Conservation (phyloP, 2,888 invertebrate genomes). For the Scaptodrosophila latifasciaeformis region DNA sequence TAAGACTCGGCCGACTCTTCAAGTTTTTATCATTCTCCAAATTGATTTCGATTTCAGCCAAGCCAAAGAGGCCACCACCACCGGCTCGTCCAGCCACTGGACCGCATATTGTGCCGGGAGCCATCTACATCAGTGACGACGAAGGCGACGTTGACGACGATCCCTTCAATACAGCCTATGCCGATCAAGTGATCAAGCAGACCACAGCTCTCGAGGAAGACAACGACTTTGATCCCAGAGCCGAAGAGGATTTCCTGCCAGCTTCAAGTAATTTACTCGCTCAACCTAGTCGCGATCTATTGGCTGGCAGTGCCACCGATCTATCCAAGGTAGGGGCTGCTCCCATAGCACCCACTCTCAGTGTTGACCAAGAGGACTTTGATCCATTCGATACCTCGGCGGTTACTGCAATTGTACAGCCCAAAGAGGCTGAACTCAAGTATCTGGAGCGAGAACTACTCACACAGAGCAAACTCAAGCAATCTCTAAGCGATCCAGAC, state of each 20-base stretch:
- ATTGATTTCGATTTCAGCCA: constrained; percentile 45
- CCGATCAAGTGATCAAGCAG: constrained; percentile 81
- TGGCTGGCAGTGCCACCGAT: constrained; percentile 86
- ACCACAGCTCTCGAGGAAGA: constrained; percentile 72
- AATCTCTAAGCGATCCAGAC: constrained; percentile 83
- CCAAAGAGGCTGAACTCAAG: constrained; percentile 86
- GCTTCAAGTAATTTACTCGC: constrained; percentile 37
- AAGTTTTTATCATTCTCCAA: not conserved
- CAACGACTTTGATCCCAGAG: constrained; percentile 79
- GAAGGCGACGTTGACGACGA: constrained; percentile 79
- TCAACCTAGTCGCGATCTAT: constrained; percentile 78
- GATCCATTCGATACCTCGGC: constrained; percentile 93
- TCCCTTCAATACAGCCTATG: constrained; percentile 91
- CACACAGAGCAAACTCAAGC: constrained; percentile 76
- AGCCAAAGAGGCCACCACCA: constrained; percentile 72
- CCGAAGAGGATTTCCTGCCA: constrained; percentile 76
- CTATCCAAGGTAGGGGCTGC: constrained; percentile 81
- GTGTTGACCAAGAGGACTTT: constrained; percentile 76
- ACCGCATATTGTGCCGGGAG: constrained; percentile 69
- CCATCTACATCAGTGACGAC: constrained; percentile 73
- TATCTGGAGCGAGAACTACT: constrained; percentile 86
- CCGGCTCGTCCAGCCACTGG: constrained; percentile 71
- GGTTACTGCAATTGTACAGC: constrained; percentile 82
- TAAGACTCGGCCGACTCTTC: constrained; percentile 8
- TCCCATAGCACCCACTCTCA: constrained; percentile 79